Conservation (phyloP, 2,888 invertebrate genomes). For the Pammene aurita region DNA sequence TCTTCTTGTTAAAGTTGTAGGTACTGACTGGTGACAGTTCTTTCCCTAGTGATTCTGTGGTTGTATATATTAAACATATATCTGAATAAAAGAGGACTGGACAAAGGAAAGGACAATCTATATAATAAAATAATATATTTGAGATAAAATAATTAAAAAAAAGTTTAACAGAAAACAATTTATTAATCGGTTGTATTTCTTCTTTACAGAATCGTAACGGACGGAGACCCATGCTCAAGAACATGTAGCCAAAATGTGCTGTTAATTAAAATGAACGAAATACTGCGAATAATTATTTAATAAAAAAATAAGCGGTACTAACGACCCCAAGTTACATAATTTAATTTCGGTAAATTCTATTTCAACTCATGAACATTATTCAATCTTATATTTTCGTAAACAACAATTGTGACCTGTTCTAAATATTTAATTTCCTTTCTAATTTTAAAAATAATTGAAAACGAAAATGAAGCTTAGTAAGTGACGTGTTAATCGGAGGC, state of each 20-base stretch:
- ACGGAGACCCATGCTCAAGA: constrained; percentile 9
- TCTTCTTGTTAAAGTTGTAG: no score
- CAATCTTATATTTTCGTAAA: not conserved
- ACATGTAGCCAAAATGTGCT: constrained; percentile 29
- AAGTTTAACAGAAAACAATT: no score
- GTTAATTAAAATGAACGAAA: constrained; percentile 14
- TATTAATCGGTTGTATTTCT: constrained; percentile 5
- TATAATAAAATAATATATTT: no score
- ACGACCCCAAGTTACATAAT: constrained; percentile 15
- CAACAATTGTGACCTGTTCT: not conserved
- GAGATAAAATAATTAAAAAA: no score
- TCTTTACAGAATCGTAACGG: constrained; percentile 24
- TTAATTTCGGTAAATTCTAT: constrained; percentile 6
- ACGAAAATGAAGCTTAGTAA: constrained; percentile 18
- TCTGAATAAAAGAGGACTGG: no score
- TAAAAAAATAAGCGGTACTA: constrained; percentile 14
- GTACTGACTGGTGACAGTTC: no score
- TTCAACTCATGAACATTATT: constrained; percentile 6
- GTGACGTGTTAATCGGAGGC: constrained; percentile 23
- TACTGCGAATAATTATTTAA: constrained; percentile 15
- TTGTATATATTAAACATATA: no score
- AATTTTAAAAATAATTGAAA: constrained; percentile 5
- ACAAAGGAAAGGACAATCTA: no score
- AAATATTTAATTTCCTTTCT: not conserved
- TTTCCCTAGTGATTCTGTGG: no score